A percentile compares a stretch with the other conserved stretches of the same genome.
These are phyloP conservation scores for Halcyon badia DNA, from an alignment of 2,797 vertebrate species.

Conservation along the genomic window DNA sequence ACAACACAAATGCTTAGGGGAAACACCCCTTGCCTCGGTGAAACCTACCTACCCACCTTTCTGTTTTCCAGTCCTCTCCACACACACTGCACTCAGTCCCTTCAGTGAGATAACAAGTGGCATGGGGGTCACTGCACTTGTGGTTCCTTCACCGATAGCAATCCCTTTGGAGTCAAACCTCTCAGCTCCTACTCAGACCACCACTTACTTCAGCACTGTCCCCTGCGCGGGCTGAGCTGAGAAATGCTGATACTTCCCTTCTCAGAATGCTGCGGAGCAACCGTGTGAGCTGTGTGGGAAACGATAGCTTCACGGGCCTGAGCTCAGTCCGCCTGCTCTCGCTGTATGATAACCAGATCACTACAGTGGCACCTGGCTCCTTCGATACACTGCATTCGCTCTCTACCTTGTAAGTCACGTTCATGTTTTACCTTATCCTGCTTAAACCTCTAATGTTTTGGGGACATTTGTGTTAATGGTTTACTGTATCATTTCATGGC, in stretches of 20 bases:
- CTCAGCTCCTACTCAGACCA: neutral
- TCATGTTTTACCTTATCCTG: neutral
- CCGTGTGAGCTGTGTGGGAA: constrained; percentile 95
- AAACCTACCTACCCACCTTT: neutral
- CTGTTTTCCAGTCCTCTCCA: neutral
- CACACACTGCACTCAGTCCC: neutral
- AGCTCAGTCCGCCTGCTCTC: constrained; percentile 96
- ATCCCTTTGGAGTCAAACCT: neutral
- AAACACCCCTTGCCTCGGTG: neutral
- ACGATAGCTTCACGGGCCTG: constrained; percentile 94
- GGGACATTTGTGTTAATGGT: neutral
- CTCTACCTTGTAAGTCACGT: constrained; percentile 92
- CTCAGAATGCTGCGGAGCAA: constrained; percentile 96
- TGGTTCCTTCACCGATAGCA: neutral
- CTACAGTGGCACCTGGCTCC: constrained; percentile 92
- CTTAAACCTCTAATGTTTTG: neutral
- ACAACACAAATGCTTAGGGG: accelerated
- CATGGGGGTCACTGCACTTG: neutral
- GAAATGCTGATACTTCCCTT: constrained; percentile 30
- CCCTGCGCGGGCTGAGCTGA: neutral
- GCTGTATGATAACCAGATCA: constrained; percentile 97
- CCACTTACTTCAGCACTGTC: neutral
- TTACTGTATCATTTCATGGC: neutral
- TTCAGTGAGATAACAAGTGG: neutral
- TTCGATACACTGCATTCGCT: constrained; percentile 96